These are phyloP conservation scores for Melitaea athalia DNA, from an alignment of 2,888 invertebrate genomes.

Conservation along the genomic window DNA sequence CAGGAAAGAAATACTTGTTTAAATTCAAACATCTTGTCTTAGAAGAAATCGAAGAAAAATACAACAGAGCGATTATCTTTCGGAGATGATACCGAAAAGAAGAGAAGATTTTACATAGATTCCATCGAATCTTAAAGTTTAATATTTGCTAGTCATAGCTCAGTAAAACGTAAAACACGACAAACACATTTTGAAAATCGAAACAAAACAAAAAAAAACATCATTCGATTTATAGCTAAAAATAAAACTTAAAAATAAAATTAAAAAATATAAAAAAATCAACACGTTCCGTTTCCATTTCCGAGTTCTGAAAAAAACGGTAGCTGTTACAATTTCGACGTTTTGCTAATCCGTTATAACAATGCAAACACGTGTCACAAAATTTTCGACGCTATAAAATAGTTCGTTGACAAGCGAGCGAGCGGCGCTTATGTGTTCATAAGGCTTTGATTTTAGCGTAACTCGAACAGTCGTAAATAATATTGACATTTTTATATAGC, in stretches of 20 bases:
- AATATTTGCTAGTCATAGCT: too few species aligned
- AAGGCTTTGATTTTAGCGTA: background rate
- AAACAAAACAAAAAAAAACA: constrained; percentile 4
- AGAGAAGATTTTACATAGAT: too few species aligned
- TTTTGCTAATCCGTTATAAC: constrained; percentile 26
- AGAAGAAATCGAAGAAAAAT: too few species aligned
- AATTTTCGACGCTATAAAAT: constrained; percentile 18
- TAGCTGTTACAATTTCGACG: constrained; percentile 16
- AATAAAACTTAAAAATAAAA: constrained; percentile 16
- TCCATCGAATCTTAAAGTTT: too few species aligned
- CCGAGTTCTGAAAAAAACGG: constrained; percentile 23
- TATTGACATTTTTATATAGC: background rate
- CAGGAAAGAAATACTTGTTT: too few species aligned
- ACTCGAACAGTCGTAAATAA: background rate
- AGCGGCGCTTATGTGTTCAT: background rate
- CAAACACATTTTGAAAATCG: background rate
- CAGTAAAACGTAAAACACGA: background rate
- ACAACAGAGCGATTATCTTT: too few species aligned
- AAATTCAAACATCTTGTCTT: too few species aligned
- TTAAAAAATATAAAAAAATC: constrained; percentile 14
- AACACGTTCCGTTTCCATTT: constrained; percentile 32
- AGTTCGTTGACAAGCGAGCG: background rate
- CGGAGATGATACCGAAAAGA: too few species aligned
- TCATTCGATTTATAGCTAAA: constrained; percentile 27
- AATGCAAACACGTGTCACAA: constrained; percentile 13